Evolutionary conservation across 2,113 vertebrate genomes (phyloP), one percentile per base, ranked within the genome.

Genomic region (Coturnix japonica): DNA sequence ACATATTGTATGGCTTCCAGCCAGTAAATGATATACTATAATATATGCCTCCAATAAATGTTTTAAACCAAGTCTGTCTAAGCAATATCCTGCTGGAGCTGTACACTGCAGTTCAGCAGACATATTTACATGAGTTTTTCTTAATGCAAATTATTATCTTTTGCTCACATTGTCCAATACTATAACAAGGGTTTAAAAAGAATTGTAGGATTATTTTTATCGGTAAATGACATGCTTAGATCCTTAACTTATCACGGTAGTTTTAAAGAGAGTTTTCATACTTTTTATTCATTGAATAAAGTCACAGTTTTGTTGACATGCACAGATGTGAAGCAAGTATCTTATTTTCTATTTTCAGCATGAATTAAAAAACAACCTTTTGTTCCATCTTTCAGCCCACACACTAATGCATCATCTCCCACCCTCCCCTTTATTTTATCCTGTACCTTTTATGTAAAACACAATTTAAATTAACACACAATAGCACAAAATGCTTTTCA

Each of bases 21-120:
- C 98, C 98, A 98, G 96, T 97, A 97, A 98, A 96, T 98, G 96
- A 98, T 98, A 98, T 97, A 98, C 97, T 96, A 94, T 98, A 98
- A 98, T 98, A 97, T 98, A 97, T 97, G 97, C 97, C 97, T 97
- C 95, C 97, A 98, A 98, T 98, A 98, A 98, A 98, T 97, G 97
- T 97, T 98, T 98, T 97, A 98, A 98, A 97, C 96, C 96, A 97
- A 97, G 96, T 90, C 96, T 98, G 95, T 97, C 96, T 95, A 91
- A 97, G 97, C 97, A 97, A 97, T 97, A 95, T 97, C 95, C 95
- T 96, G 89, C 94, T 91, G 65, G 84, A 97, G 73, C 93, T 90
- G 71, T 66, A 94, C 81, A 89, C 60, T 91, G 91, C 89, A 96
- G 91, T 96, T 96, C 83, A 73, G 94, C 91, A 97, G 97, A 94